Base-by-base conservation (phyloP, 64 coral and sea anemone genomes). In the Dendronephthya gigantea region DNA sequence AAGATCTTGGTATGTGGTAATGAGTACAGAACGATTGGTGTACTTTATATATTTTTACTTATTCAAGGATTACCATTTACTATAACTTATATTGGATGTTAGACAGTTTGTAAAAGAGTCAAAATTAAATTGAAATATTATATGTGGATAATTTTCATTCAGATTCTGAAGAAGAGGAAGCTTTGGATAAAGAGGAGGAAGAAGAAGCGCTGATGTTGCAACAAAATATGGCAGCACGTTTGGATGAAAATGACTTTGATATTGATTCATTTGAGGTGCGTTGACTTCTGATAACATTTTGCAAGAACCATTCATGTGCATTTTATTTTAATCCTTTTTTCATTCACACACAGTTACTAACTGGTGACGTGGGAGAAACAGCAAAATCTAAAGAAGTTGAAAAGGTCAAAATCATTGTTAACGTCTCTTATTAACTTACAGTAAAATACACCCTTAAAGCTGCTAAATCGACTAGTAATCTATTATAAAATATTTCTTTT, bases 211-310 rank as follows among this genome's bases (percentile, higher is more conserved):
- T 93, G 22, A 84, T 74, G 5, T 12, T 93, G n/a, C 91, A 93
- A 50, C 58, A 87, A 70, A 85, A 81, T 13, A 93, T 93, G 76
- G 88, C 87, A 83, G 88, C 88, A 0, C 48, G 69, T 36, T 30
- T 93, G 35, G 88, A 93, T 39, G 91, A 93, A 83, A 72, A 93
- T 50, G 91, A 93, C 81, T 93, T 93, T 93, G 88, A 90, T 36
- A 55, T 69, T 40, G 82, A 51, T 22, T 17, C 82, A 12, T 88
- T 85, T 85, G 82, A 92, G 86, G 90, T 92, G 70, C 30, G n/a
- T n/a, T n/a, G n/a, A n/a, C n/a, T n/a, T n/a, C n/a, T n/a, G n/a
- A n/a, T n/a, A n/a, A n/a, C n/a, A n/a, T n/a, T n/a, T n/a, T n/a
- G n/a, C n/a, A n/a, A n/a, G n/a, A n/a, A n/a, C 32, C 41, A 9